Evolutionary conservation across 2,888 invertebrate genomes (phyloP), one percentile per base, ranked within the genome.

Genomic region (Augiades crinisus): DNA sequence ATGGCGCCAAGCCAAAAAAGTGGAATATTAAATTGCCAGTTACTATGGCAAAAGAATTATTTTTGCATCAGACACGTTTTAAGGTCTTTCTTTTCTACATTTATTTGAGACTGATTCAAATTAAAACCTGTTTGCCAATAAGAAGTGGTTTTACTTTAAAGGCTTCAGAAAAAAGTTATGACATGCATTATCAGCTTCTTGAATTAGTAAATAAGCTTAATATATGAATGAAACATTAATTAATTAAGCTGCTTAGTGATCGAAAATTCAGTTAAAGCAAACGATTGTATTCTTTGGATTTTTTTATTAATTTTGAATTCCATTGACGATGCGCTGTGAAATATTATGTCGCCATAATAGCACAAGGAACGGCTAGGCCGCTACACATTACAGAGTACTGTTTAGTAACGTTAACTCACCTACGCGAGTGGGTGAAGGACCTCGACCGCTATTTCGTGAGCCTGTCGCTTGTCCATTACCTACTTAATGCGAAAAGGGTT

Each of bases 361-460:
- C 17, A 16, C 34, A 27, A 47, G 17, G 27, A 14, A 41, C 31
- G 22, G 49, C 10, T 45, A 49, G 40, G 30, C 27, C 44, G 47
- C 22, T 45, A 47, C 31, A 44, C 21, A 52, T 52, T 47, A 47
- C 34, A 45, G 17, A 54, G 36, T 54, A 52, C 47, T 40, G 47
- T 56, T 59, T 55, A 55, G 53, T 60, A 54, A 57, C 62, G 61
- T 54, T 64, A 64, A 58, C 62, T 62, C 60, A 61, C 54, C 54
- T 58, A 57, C 61, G 64, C 65, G 65, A 70, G 73, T 76, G 69
- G 75, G 78, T 72, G 72, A 73, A 75, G 68, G 78, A 75, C 82
- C 81, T 82, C 82, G 81, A 78, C 80, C 81, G 76, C 77, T 79
- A 78, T 81, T 78, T 72, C 65, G 64, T 63, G 60, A 58, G 70